Percentiles rank a stretch among this genome's conserved stretches.
phyloP scores from a whole-genome alignment of 2,888 invertebrate genomes.

The Xestia rhomboidea region DNA sequence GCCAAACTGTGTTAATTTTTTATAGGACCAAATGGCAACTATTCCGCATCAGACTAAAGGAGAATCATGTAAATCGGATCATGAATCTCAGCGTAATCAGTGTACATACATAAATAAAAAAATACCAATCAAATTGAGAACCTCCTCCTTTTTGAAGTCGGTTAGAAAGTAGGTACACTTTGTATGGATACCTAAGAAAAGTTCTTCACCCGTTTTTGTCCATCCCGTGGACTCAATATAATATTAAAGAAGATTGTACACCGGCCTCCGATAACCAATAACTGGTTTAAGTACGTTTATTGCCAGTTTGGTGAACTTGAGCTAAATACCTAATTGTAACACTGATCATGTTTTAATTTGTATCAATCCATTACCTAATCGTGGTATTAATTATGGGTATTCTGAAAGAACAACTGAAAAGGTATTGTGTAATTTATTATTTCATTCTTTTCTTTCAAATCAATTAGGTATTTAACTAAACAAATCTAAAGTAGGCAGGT shows the following conservation, averaged over 20 bases:
- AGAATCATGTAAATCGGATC: too few species aligned
- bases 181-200: not conserved
- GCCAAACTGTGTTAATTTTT: too few species aligned
- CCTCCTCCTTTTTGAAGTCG: too few species aligned
- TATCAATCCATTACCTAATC: not conserved
- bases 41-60: too few species aligned
- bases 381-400: not conserved
- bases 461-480: not conserved
- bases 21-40: too few species aligned
- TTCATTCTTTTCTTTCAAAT: not conserved
- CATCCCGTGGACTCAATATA: not conserved
- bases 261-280: not conserved
- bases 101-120: too few species aligned
- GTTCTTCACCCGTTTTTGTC: not conserved
- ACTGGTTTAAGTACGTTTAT: not conserved
- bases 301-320: constrained; percentile 9
- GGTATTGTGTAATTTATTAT: not conserved
- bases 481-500: not conserved
- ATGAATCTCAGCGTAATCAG: too few species aligned
- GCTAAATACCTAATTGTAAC: not conserved
- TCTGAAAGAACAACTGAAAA: not conserved
- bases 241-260: too few species aligned
- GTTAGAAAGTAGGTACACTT: not conserved
- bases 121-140: too few species aligned
- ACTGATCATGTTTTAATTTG: not conserved